Base-by-base conservation (phyloP, 2,797 vertebrate species). In the Danio tinwini region DNA sequence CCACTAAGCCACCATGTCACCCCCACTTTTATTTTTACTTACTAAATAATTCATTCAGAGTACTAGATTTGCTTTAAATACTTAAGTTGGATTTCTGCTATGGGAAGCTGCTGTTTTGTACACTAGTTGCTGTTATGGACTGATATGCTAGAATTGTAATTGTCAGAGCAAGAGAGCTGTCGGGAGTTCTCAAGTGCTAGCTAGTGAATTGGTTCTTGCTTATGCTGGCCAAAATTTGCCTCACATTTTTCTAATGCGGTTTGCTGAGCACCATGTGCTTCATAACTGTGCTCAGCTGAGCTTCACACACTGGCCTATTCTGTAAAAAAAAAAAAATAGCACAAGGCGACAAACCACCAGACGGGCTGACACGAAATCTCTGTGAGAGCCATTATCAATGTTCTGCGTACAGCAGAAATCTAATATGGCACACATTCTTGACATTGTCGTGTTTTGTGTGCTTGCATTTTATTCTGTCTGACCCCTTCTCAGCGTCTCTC, bases 81-180 rank as follows among this genome's bases (percentile, higher is more conserved):
- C n/a, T n/a, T n/a, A n/a, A n/a, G n/a, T n/a, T n/a, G n/a, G n/a
- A n/a, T n/a, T n/a, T n/a, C n/a, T n/a, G n/a, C n/a, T n/a, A n/a
- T n/a, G n/a, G n/a, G n/a, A n/a, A n/a, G n/a, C n/a, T n/a, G n/a
- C n/a, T n/a, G n/a, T n/a, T n/a, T n/a, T n/a, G 49, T 50, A 50
- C 40, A 65, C 19, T 39, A 21, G 72, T 42, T 81, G 80, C 81
- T 89, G 88, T 29, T 71, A 69, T 55, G 14, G 47, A 49, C 37
- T 29, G 7, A 42, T 89, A 89, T 90, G 90, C 87, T 88, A 89
- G 87, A 84, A 86, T 85, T 88, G 76, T 59, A 53, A 84, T 87
- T 88, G 85, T 81, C 61, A 50, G 21, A 74, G 90, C 88, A 90
- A 91, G 91, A 90, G 89, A 92, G 84, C 90, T 91, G 90, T 93